Base-by-base conservation (phyloP, 2,797 vertebrate genomes). In the Paguma larvata region DNA sequence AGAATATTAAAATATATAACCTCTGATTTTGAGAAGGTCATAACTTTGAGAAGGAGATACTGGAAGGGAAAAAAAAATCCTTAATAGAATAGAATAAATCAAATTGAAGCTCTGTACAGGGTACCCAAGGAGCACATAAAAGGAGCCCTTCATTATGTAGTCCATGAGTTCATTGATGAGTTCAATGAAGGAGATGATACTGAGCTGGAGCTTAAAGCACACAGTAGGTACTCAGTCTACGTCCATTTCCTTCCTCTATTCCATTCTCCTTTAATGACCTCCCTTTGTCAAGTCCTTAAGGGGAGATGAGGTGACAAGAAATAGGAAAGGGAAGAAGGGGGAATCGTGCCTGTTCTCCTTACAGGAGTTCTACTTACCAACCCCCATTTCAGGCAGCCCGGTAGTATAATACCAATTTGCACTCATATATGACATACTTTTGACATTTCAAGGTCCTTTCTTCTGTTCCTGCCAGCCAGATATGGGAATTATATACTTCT, bases 381-480 rank as follows among this genome's bases (percentile, higher is more conserved):
- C 8, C 6, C 30, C 12, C 59, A 38, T 53, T 38, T 21, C 21
- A 72, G 73, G 56, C 56, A 75, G 51, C 27, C 25, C 14, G 70
- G 21, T 5, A 19, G 14, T 15, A 7, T 4, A 48, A 65, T 1
- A n/a, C 25, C 65, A 38, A 44, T 9, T 75, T 53, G 13, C 16
- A 70, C 67, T 56, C 51, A 10, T 2, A 34, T 2, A 5, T n/a
- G 44, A 23, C 34, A 65, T 7, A 48, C 34, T 53, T 44, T 32
- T 56, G 93, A 92, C 70, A 83, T 78, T 70, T 92, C 78, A 34
- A 46, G 27, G 67, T 85, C 82, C 85, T 82, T 90, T 84, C 65
- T 96, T 12, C 85, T 70, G 30, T 21, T 48, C n/a, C 34, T 79
- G 73, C n/a, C 59, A 56, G 77, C n/a, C 38, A 78, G 78, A 18